Evolutionary conservation across 2,113 vertebrate species (phyloP).

Genomic region (Cheilinus undulatus): DNA sequence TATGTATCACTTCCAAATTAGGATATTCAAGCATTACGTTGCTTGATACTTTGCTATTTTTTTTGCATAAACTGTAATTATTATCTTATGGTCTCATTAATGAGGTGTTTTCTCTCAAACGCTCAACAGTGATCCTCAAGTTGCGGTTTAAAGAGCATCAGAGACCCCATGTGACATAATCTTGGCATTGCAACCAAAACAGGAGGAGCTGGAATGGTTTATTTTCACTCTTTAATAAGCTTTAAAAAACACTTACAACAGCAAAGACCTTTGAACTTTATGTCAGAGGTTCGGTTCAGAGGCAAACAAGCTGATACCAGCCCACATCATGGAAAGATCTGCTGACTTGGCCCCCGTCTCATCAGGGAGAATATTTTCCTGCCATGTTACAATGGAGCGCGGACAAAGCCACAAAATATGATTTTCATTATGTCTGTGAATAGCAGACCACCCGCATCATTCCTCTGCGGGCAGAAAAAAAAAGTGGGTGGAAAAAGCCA

Average conservation of each 20-base stretch:
- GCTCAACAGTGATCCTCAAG: neutral
- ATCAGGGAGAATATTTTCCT: constrained; percentile 57
- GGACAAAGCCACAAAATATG: constrained; percentile 73
- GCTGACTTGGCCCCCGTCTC: constrained; percentile 68
- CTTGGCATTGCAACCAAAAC: constrained; percentile 54
- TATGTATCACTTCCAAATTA: neutral
- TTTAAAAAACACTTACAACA: neutral
- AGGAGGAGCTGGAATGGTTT: neutral
- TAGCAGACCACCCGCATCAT: constrained; percentile 74
- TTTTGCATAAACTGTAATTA: neutral
- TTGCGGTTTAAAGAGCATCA: constrained; percentile 53
- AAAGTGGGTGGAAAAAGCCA: constrained; percentile 45
- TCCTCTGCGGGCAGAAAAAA: constrained; percentile 42
- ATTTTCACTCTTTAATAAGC: neutral
- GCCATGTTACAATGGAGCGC: constrained; percentile 53
- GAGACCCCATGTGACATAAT: constrained; percentile 69
- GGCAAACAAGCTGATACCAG: constrained; percentile 25
- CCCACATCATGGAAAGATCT: constrained; percentile 65
- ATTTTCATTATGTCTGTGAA: constrained; percentile 76
- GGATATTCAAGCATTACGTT: neutral
- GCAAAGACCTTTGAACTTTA: neutral
- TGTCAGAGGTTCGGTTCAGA: neutral
- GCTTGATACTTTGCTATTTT: neutral
- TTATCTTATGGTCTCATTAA: neutral
- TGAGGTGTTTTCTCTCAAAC: neutral